Base-by-base conservation (phyloP, 2,888 invertebrate species). In the Tetranychus piercei region DNA sequence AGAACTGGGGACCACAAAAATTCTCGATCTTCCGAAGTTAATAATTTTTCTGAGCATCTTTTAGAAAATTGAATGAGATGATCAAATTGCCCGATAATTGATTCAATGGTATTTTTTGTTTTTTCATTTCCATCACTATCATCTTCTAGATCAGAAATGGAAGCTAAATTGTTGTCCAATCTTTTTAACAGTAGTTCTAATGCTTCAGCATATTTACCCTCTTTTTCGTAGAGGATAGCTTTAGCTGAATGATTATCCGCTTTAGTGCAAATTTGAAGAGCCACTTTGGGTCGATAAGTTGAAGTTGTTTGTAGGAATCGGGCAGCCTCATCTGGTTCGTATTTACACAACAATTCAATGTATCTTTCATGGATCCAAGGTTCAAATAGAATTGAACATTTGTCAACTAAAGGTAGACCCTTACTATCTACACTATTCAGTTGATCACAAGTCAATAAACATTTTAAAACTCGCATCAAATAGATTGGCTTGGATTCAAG, bases 141-240 rank as follows among this genome's bases (percentile, higher is more conserved):
- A 55, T 55, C 1, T 34, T 34, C 5, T 34, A 34, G 4, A 34
- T 34, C 79, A 77, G 78, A 78, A 44, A 80, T 75, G 76, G 78
- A 78, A n/a, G 74, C 80, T 74, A 77, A 81, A 78, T 44, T 81
- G 76, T 43, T 44, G 66, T 44, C 20, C 15, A 73, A 71, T 73
- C 83, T 81, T 55, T 87, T 85, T 80, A 90, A 88, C 2, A 90
- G 90, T 79, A 86, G 87, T 79, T 86, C 85, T 81, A 88, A 88
- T 81, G 90, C 88, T 15, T 90, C 89, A 15, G 55, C 15, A 15
- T 2, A 55, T 55, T 55, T 55, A 55, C 15, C 55, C 77, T 87
- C 85, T 81, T 88, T 87, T 15, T 55, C 55, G 15, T 55, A 55
- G 9, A 55, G 15, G 15, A 55, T 55, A 15, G 55, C 55, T 55